A percentile compares a stretch with the other conserved stretches of the same genome.
These are phyloP conservation scores for Sebastiscus albofasciatus DNA, from an alignment of 2,797 vertebrate genomes.

Conservation along the genomic window DNA sequence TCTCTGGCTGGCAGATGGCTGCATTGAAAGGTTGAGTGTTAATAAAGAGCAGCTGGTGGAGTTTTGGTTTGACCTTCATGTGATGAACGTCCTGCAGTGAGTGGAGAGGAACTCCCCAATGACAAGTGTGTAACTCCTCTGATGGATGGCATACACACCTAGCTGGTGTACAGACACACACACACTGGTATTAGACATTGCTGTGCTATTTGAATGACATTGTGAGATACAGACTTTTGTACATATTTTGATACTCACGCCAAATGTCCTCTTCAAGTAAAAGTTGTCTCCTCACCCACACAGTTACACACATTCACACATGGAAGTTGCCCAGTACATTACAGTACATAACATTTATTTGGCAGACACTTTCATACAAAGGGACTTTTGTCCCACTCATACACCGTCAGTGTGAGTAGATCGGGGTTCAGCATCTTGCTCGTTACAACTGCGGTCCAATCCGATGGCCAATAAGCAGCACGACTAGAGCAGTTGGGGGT, in stretches of 20 bases:
- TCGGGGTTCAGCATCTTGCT: neutral
- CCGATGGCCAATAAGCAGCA: neutral
- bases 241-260: neutral
- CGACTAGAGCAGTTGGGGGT: neutral
- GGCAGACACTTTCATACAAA: neutral
- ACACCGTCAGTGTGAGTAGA: neutral
- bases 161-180: neutral
- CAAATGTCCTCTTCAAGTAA: neutral
- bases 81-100: conserved; percentile 47
- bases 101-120: conserved; percentile 32
- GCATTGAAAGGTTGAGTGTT: conserved; percentile 51
- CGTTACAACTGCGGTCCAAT: neutral
- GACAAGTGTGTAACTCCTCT: conserved; percentile 38
- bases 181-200: neutral
- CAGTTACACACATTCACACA: neutral
- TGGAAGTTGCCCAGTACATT: neutral
- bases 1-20: conserved; percentile 40
- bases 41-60: conserved; percentile 57
- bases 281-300: neutral
- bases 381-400: neutral
- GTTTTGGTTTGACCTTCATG: conserved; percentile 53
- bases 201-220: neutral
- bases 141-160: conserved; percentile 33
- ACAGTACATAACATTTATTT: neutral
- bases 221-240: neutral